Base-by-base conservation (phyloP, 2,113 vertebrate genomes). In the Mesoclemmys tuberculata region DNA sequence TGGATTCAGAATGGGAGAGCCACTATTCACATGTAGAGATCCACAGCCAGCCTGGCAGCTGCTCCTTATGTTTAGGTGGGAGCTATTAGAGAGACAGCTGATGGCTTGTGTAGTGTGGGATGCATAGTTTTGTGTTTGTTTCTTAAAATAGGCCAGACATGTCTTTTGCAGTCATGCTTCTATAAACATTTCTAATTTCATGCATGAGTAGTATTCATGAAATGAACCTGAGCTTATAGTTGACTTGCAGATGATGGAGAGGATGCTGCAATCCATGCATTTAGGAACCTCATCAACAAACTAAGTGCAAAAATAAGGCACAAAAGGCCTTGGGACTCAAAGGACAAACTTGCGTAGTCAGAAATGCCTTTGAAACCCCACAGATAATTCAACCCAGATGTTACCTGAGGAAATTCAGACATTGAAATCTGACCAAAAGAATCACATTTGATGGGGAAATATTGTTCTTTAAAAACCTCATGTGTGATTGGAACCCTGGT, bases 251-350 rank as follows among this genome's bases (percentile, higher is more conserved):
- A 81, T 0, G 5, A 27, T 24, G 1, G 83, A 71, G 16, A 29
- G 56, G 61, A 56, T 61, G 8, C 4, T 78, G 3, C 0, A 6
- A 26, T 74, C 18, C 19, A 19, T 3, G 13, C 79, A 91, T 81
- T 87, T 94, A 55, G 88, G 56, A 85, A 48, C 6, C 49, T 93
- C 95, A 46, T 85, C 6, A 27, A 87, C 35, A 93, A 68, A 55
- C 46, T 56, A 87, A 95, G 54, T 74, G 79, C 54, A 85, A 89
- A n/a, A 52, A 22, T 21, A 85, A 51, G 51, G 51, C 46, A n/a
- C 26, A 31, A 38, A 52, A 55, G 93, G 16, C 80, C 27, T 83
- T 93, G 61, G 58, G 19, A 83, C 94, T 91, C 71, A 84, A 88
- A 91, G 24, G 48, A 54, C 68, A 89, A 54, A 81, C 61, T 9